These are phyloP conservation scores for Hirtodrosophila histrioides DNA, from an alignment of 2,888 invertebrate species.

Conservation along the genomic window DNA sequence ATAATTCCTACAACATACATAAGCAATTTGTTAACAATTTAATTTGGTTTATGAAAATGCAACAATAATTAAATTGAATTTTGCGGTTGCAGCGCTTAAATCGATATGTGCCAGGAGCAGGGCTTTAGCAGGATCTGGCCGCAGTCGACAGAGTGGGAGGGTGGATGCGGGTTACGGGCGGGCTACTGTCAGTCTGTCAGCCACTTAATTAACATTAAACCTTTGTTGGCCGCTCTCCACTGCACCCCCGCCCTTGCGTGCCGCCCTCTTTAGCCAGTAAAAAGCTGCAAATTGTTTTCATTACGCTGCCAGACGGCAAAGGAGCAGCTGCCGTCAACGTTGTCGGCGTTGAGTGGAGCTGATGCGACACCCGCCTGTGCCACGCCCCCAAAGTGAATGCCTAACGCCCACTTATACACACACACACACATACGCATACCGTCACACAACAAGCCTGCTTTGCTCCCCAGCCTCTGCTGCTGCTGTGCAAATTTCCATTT, in stretches of 20 bases:
- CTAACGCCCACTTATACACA: conserved; percentile 21
- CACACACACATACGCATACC: not conserved
- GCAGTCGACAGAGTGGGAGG: not conserved
- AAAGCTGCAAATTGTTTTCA: conserved; percentile 62
- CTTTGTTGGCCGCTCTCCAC: conserved; percentile 26
- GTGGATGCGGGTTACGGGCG: too few relatives aligned
- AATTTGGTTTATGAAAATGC: conserved; percentile 32
- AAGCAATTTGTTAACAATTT: conserved; percentile 11
- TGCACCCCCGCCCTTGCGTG: not conserved
- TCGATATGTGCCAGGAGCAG: conserved; percentile 6
- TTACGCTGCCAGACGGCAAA: conserved; percentile 35
- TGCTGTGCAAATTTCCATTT: conserved; percentile 60
- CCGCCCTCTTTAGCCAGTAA: conserved; percentile 15
- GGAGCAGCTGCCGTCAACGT: conserved; percentile 6
- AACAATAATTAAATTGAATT: conserved; percentile 12
- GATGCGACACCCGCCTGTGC: conserved; percentile 21
- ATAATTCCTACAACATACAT: conserved; percentile 6
- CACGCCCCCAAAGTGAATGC: conserved; percentile 19
- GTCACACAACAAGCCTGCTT: not conserved
- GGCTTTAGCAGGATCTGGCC: conserved; percentile 1
- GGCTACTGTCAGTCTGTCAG: conserved; percentile 27
- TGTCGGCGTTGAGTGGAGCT: conserved; percentile 7
- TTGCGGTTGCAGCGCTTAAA: conserved; percentile 31
- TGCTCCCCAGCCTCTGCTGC: not conserved
- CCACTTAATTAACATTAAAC: conserved; percentile 69